phyloP scores from a whole-genome alignment of 2,797 vertebrate species.

The Spea hammondii region DNA sequence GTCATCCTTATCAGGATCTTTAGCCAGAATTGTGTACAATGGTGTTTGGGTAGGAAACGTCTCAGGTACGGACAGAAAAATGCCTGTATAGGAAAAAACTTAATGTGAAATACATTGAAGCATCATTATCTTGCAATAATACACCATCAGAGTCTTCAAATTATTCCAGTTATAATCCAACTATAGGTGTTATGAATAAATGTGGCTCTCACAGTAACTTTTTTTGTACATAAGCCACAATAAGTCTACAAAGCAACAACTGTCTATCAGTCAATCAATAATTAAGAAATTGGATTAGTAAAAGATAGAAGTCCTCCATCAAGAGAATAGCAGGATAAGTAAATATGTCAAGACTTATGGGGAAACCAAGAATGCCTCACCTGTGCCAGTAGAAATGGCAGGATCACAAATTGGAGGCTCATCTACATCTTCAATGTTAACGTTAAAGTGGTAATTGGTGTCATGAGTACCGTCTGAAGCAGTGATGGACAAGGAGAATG shows the following conservation, averaged over 20 bases:
- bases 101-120: not conserved
- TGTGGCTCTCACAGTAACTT: no score
- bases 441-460: conserved; percentile 19
- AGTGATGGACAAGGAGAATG: conserved; percentile 36
- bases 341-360: no score
- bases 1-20: conserved; percentile 53
- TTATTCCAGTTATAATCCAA: no score
- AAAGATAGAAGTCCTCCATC: no score
- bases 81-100: conserved; percentile 26
- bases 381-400: conserved; percentile 49
- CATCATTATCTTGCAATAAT: not conserved
- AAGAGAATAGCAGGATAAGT: no score
- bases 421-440: conserved; percentile 53
- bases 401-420: conserved; percentile 54
- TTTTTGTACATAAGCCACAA: no score
- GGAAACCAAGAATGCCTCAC: not conserved
- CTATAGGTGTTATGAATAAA: no score
- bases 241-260: no score
- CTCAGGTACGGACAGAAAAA: conserved; percentile 54
- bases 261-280: no score
- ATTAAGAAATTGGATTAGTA: no score
- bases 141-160: no score
- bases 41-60: conserved; percentile 37
- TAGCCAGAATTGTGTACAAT: conserved; percentile 56
- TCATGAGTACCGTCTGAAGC: conserved; percentile 28